Percentiles rank a stretch among this genome's conserved stretches.
phyloP scores from a whole-genome alignment of 1,140 invertebrate genomes.

The Bombyx mandarina region DNA sequence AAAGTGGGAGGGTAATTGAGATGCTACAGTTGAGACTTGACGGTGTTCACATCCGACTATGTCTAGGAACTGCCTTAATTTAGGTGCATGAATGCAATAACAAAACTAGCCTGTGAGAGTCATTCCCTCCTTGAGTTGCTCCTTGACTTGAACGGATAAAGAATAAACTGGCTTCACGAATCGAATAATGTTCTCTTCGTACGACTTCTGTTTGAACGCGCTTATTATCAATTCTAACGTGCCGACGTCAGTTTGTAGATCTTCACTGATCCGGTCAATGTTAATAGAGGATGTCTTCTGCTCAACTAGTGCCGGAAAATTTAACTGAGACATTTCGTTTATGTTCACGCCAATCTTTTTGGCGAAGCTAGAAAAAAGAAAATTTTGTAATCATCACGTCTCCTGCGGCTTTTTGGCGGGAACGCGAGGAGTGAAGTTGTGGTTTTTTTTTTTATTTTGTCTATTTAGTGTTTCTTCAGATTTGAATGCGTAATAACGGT shows the following conservation, averaged over 20 bases:
- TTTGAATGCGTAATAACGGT: too few relatives aligned
- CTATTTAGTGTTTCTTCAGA: too few relatives aligned
- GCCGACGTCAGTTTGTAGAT: slow-evolving; percentile 40
- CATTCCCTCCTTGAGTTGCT: slow-evolving; percentile 49
- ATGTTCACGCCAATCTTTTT: slow-evolving; percentile 59
- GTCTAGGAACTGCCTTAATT: too few relatives aligned
- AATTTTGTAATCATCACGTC: not conserved
- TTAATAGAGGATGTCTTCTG: slow-evolving; percentile 31
- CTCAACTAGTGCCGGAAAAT: slow-evolving; percentile 60
- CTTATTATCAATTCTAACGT: slow-evolving; percentile 61
- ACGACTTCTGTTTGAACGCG: slow-evolving; percentile 55
- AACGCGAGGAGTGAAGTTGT: too few relatives aligned
- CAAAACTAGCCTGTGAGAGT: slow-evolving; percentile 47
- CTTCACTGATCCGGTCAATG: slow-evolving; percentile 28
- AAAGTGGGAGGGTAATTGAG: too few relatives aligned
- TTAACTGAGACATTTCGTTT: slow-evolving; percentile 51
- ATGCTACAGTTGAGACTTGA: too few relatives aligned
- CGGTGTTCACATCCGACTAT: too few relatives aligned
- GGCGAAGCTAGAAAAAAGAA: slow-evolving; percentile 36
- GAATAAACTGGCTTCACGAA: slow-evolving; percentile 66
- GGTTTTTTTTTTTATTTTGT: too few relatives aligned
- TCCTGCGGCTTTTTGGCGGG: too few relatives aligned
- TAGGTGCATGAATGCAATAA: not conserved
- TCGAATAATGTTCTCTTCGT: slow-evolving; percentile 60
- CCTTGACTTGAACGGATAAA: slow-evolving; percentile 41